Evolutionary conservation across 2,113 vertebrate genomes (phyloP).

Genomic region (Alces alces): DNA sequence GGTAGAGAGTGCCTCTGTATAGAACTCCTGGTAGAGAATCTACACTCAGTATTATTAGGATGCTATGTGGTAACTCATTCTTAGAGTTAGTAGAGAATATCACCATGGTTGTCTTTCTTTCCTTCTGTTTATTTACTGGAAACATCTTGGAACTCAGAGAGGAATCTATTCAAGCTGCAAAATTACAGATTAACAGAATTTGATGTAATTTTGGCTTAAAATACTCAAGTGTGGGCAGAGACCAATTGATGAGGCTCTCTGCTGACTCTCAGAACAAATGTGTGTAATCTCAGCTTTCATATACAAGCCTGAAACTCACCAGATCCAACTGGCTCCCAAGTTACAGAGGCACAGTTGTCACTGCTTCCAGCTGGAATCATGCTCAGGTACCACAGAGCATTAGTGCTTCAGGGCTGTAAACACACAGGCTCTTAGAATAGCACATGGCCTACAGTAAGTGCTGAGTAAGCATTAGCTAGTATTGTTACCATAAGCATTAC

Average conservation of each 20-base stretch:
- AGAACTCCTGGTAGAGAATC: neutral
- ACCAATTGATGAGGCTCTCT: conserved; percentile 12
- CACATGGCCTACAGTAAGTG: neutral
- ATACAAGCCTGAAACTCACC: neutral
- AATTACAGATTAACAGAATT: conserved; percentile 36
- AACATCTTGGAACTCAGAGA: neutral
- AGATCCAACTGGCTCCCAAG: neutral
- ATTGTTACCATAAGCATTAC: neutral
- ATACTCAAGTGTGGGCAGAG: neutral
- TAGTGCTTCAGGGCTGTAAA: neutral
- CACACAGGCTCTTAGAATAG: neutral
- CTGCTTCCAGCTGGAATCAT: neutral
- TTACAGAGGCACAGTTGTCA: neutral
- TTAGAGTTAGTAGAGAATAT: neutral
- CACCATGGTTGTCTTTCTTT: neutral
- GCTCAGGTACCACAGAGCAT: neutral
- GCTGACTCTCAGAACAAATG: conserved; percentile 28
- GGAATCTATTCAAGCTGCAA: conserved; percentile 10
- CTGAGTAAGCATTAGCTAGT: neutral
- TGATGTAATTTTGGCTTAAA: conserved; percentile 43
- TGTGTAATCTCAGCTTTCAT: neutral
- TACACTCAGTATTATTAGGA: neutral
- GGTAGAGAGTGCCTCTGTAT: neutral
- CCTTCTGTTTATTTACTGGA: neutral
- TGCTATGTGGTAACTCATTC: neutral